Conservation (phyloP, 2,113 vertebrate species). For the Cephalophus harveyi region DNA sequence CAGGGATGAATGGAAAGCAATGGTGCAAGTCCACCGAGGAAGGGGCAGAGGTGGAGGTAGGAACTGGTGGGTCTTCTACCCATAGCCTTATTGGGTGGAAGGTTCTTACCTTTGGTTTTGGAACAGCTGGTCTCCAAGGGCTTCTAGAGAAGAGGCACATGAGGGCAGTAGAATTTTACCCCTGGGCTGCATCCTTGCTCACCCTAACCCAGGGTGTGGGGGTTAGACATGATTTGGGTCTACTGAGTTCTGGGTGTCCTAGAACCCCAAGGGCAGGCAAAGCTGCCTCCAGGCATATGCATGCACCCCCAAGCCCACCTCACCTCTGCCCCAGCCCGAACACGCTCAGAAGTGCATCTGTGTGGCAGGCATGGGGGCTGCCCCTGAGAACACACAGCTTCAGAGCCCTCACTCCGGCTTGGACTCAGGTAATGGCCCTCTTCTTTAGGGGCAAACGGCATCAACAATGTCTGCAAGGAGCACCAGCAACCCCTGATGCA, state of each 20-base stretch:
- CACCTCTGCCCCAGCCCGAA: neutral
- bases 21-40: neutral
- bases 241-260: neutral
- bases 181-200: neutral
- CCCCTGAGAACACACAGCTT: neutral
- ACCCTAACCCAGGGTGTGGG: neutral
- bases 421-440: neutral
- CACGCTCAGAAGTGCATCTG: neutral
- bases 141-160: conserved; percentile 47
- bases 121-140: conserved; percentile 9
- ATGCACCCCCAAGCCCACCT: neutral
- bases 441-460: neutral
- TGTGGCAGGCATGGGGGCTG: neutral
- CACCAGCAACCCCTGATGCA: neutral
- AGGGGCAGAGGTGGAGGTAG: too few species aligned
- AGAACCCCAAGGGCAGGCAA: neutral
- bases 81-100: neutral
- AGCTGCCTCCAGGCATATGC: neutral
- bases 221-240: neutral
- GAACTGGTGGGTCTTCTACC: neutral
- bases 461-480: neutral
- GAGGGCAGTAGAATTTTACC: neutral
- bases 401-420: neutral
- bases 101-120: conserved; percentile 55
- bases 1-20: neutral